Evolutionary conservation across 2,113 vertebrate genomes (phyloP), one percentile per base, ranked within the genome.

Genomic region (Gadus macrocephalus): DNA sequence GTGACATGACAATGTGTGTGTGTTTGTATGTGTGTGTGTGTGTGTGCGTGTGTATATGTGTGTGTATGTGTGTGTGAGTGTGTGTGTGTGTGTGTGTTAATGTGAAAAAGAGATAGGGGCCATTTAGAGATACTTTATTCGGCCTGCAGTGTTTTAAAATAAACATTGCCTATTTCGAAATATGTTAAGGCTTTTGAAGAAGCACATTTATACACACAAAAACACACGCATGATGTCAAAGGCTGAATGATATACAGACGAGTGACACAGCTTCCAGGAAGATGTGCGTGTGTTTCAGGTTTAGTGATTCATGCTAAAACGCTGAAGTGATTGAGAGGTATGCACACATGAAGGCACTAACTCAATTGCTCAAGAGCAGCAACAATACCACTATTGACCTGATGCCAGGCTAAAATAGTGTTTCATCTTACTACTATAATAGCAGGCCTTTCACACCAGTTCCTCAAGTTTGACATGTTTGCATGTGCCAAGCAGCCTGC

Each of bases 261-360:
- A 68, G 20, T 15, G 35, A 38, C 56, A 71, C 60, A 25, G 49
- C 15, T 14, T 66, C 62, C 53, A 62, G 60, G 53, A 64, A 53
- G n/a, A 19, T 38, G 17, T 73, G 63, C 68, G 19, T 61, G 70
- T 73, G 79, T 78, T 69, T 81, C 69, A 80, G 75, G 65, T 70
- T 59, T 35, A 42, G 60, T 75, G 67, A 69, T 56, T 8, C 49
- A 58, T 25, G 53, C 17, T 49, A 72, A 17, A 62, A 35, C 38
- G 69, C 55, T 74, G 60, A 60, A 79, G 62, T 64, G 12, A 80
- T 31, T 35, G 62, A 49, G n/a, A 63, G 14, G n/a, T 22, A 28
- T 19, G 53, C 53, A 53, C 66, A 56, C 55, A 67, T 8, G 31
- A 35, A 35, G 6, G 2, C 31, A 35, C 1, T 35, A 4, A 35